A percentile compares a stretch with the other conserved stretches of the same genome.
phyloP scores from a whole-genome alignment of 2,113 vertebrate species.

The Lampris megalopsis region DNA sequence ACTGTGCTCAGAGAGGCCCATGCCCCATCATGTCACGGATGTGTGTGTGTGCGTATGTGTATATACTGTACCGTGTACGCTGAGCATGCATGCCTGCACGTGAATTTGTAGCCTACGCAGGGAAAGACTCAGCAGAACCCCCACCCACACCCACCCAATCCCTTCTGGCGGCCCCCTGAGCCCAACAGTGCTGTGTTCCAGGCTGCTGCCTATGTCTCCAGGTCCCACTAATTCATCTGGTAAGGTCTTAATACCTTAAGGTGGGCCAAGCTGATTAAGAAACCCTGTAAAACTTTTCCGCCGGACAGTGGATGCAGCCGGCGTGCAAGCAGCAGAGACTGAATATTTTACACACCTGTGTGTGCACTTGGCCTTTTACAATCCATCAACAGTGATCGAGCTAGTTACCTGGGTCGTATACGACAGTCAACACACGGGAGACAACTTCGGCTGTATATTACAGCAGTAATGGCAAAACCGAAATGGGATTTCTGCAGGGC shows the following conservation, averaged over 20 bases:
- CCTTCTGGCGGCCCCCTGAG: background rate
- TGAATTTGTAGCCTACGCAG: constrained; percentile 24
- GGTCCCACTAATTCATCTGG: constrained; percentile 64
- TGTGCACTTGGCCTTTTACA: background rate
- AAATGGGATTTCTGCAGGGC: constrained; percentile 16
- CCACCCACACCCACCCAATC: background rate
- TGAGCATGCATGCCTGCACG: constrained; percentile 41
- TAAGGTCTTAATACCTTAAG: constrained; percentile 52
- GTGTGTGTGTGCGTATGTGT: constrained; percentile 16
- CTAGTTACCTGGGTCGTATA: background rate
- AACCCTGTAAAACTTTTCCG: constrained; percentile 32
- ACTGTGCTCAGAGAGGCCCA: constrained; percentile 19
- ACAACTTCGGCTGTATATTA: constrained; percentile 35
- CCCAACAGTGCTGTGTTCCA: constrained; percentile 28
- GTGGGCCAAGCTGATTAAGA: constrained; percentile 54
- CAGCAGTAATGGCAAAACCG: constrained; percentile 8
- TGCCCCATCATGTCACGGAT: constrained; percentile 43
- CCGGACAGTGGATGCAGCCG: constrained; percentile 31
- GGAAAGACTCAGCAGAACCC: background rate
- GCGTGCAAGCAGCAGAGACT: background rate
- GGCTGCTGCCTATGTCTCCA: constrained; percentile 44
- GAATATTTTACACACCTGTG: background rate
- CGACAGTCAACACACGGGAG: background rate
- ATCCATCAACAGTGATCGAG: background rate
- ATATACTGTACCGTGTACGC: background rate